Percentiles rank a stretch among this genome's conserved stretches.
These are phyloP conservation scores for Trachemys scripta DNA, from an alignment of 2,113 vertebrate species.

Conservation along the genomic window DNA sequence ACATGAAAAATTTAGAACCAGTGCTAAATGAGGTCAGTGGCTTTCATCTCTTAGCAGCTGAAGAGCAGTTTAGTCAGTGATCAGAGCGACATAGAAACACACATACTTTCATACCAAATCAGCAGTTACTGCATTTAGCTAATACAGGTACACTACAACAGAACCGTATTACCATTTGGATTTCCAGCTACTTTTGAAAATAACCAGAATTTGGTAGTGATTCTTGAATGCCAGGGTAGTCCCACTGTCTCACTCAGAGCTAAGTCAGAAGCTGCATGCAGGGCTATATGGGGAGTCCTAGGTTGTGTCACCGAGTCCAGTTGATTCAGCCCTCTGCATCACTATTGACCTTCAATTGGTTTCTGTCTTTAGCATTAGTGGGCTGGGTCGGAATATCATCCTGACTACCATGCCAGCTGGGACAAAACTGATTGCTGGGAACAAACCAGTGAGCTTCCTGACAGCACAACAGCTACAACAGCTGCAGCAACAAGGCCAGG, in stretches of 20 bases:
- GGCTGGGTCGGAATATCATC: constrained; percentile 96
- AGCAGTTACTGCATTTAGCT: background rate
- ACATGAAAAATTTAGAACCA: background rate
- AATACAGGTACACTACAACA: no score
- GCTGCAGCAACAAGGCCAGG: constrained; percentile 97
- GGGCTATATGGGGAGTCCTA: background rate
- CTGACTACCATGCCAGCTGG: constrained; percentile 97
- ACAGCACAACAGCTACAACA: constrained; percentile 97
- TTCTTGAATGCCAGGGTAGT: background rate
- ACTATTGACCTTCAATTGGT: background rate
- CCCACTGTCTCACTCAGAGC: background rate
- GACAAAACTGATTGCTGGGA: constrained; percentile 95
- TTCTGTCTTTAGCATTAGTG: constrained; percentile 85
- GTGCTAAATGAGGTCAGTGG: background rate
- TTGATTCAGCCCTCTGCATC: background rate
- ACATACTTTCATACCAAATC: no score
- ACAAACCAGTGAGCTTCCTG: constrained; percentile 97
- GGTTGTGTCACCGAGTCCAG: background rate
- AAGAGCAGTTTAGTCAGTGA: background rate
- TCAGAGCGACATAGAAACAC: background rate
- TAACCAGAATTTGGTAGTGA: background rate
- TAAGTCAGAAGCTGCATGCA: background rate
- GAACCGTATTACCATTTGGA: background rate
- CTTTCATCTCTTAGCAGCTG: background rate
- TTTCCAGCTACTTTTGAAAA: background rate